Percentiles rank a stretch among this genome's conserved stretches.
These are phyloP conservation scores for Hylaeus anthracinus DNA, from an alignment of 1,140 invertebrate genomes.

Conservation along the genomic window DNA sequence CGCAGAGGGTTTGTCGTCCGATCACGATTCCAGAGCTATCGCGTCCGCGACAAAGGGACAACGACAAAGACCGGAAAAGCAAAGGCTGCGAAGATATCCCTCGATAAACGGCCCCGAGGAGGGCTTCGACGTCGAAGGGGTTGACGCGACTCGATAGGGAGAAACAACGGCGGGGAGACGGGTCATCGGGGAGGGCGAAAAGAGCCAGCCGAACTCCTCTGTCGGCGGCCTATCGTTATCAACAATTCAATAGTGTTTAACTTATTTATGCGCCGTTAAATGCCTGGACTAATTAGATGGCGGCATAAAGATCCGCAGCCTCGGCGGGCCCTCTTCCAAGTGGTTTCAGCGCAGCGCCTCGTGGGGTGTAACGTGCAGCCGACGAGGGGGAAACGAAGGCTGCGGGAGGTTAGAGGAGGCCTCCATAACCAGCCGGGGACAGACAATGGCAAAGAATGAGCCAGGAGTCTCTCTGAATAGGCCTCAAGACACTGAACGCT, in stretches of 20 bases:
- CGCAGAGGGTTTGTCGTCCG: background rate
- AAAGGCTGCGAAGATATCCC: slow-evolving; percentile 52
- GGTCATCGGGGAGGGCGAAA: slow-evolving; percentile 1
- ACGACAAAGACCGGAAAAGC: slow-evolving; percentile 36
- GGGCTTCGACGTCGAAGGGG: slow-evolving; percentile 38
- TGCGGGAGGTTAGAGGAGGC: slow-evolving; percentile 50
- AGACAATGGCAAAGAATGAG: slow-evolving; percentile 79
- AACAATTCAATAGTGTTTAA: slow-evolving; percentile 74
- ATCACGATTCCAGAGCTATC: slow-evolving; percentile 36
- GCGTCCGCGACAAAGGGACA: background rate
- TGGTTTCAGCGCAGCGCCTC: slow-evolving; percentile 40
- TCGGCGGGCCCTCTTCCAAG: slow-evolving; percentile 53
- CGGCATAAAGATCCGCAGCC: slow-evolving; percentile 66
- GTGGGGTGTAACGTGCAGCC: slow-evolving; percentile 51
- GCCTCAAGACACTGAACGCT: slow-evolving; percentile 78
- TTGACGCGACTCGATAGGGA: slow-evolving; percentile 39
- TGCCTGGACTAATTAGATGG: slow-evolving; percentile 72
- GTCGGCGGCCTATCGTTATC: slow-evolving; percentile 58
- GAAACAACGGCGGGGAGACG: slow-evolving; percentile 6
- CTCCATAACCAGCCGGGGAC: slow-evolving; percentile 68
- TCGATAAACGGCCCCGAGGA: slow-evolving; percentile 42
- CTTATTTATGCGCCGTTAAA: slow-evolving; percentile 74
- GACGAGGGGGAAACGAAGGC: slow-evolving; percentile 24
- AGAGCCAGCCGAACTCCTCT: slow-evolving; percentile 26
- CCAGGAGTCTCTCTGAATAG: slow-evolving; percentile 76